Evolutionary conservation across 1,140 invertebrate species (phyloP), one percentile per base, ranked within the genome.

Genomic region (Lanistes nyassanus): DNA sequence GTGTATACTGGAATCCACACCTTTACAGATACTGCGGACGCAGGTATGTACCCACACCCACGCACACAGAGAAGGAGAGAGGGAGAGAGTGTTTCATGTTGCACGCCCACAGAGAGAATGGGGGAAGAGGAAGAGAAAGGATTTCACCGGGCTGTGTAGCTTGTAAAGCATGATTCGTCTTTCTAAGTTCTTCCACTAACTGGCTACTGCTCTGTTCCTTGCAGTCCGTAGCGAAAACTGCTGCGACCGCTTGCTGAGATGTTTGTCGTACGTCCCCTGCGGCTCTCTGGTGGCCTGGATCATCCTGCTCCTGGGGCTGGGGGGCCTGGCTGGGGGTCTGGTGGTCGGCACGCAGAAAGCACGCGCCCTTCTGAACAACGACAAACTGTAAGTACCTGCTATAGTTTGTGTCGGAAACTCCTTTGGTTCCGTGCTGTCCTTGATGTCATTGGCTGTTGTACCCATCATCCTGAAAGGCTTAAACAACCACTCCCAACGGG

Each of bases 231-330:
- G 80, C 53, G 82, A 83, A 26, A 86, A 79, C n/a, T 85, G 83
- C 72, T 81, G 84, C 58, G 83, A 85, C 29, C 65, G 78, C 67
- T 73, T 82, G 29, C 60, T 87, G 62, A 80, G 82, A 53, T 87
- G 86, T 74, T 74, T 87, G 75, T 82, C 82, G 60, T 76, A 82
- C 65, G 82, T 87, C 21, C 86, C 86, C 34, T 87, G 84, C 74
- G 82, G 81, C 11, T 84, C 84, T 3, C 81, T 87, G 21, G 76
- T 86, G 11, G 81, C 86, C 58, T 87, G 86, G 86, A 86, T 87
- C 65, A 74, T 83, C 21, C 77, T 86, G 13, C 74, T 87, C 53
- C 72, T 85, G n/a, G 86, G 84, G 42, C 78, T 87, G 3, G 86
- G 85, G 9, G 84, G 82, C 13, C 64, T 86, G 9, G 82, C 83